A percentile compares a stretch with the other conserved stretches of the same genome.
phyloP scores from a whole-genome alignment of 1,140 invertebrate species.

The Brachionus paranguensis region DNA sequence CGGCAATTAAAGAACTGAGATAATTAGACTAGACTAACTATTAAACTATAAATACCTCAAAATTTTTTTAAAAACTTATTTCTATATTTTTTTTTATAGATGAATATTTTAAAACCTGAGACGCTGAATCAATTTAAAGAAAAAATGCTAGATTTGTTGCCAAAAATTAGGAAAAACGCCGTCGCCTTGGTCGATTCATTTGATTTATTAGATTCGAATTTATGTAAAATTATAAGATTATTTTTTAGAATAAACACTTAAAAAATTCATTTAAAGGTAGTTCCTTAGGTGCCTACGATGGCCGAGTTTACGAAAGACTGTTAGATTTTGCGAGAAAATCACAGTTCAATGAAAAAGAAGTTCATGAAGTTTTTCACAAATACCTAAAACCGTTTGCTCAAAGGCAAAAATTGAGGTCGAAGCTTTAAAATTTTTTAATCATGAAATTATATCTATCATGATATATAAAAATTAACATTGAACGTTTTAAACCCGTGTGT shows the following conservation, averaged over 20 bases:
- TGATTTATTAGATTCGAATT: conserved; percentile 27
- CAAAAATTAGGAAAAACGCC: background rate
- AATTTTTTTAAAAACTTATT: background rate
- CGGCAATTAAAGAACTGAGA: background rate
- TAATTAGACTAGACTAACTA: background rate
- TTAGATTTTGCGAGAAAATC: conserved; percentile 76
- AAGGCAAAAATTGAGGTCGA: background rate
- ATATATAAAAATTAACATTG: background rate
- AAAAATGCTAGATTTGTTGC: background rate
- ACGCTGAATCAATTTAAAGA: conserved; percentile 7
- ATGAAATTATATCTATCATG: background rate
- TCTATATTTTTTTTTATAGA: background rate
- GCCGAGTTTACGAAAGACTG: conserved; percentile 79
- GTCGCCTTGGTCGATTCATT: conserved; percentile 24
- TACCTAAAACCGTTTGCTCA: background rate
- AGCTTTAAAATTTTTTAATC: background rate
- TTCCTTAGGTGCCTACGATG: conserved; percentile 78
- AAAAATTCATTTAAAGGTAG: conserved; percentile 55
- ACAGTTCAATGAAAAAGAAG: conserved; percentile 70
- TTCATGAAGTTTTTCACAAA: conserved; percentile 42
- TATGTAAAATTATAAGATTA: background rate
- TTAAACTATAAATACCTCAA: background rate
- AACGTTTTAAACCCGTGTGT: background rate
- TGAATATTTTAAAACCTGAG: background rate
- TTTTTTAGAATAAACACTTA: background rate